Percentiles rank a stretch among this genome's conserved stretches.
phyloP scores from a whole-genome alignment of 2,113 vertebrate genomes.

The Platysteira castanea region DNA sequence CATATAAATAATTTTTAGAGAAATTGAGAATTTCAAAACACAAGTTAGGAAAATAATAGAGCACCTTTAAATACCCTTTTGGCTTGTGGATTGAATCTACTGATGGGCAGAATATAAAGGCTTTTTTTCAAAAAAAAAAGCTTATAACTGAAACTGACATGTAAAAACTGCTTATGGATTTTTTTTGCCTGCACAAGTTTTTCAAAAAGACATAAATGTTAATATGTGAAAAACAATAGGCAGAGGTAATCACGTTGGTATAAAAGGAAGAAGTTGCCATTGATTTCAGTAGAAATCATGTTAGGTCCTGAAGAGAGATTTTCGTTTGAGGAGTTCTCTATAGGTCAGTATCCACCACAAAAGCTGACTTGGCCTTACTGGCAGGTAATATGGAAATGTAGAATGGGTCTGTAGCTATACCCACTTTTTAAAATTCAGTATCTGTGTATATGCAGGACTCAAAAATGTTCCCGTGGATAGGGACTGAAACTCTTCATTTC shows the following conservation, averaged over 20 bases:
- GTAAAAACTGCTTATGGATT: neutral
- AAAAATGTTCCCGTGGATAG: neutral
- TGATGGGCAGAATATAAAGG: neutral
- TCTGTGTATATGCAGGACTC: neutral
- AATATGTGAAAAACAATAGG: neutral
- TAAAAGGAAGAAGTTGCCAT: neutral
- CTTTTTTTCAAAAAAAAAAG: neutral
- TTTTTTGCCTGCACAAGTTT: neutral
- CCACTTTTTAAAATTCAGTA: fast-evolving
- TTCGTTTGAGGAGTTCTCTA: neutral
- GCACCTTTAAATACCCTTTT: neutral
- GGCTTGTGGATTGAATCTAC: neutral
- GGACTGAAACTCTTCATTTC: neutral
- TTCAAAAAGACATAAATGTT: neutral
- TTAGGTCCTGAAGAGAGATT: neutral
- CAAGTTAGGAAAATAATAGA: neutral
- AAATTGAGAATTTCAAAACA: neutral
- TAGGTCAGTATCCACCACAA: neutral
- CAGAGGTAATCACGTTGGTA: neutral
- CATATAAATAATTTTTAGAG: neutral
- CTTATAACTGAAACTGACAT: neutral
- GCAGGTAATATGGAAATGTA: neutral
- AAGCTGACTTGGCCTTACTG: neutral
- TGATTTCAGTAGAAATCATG: neutral
- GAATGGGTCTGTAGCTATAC: neutral